Conservation (phyloP, 2,113 vertebrate genomes). For the Paralichthys olivaceus region DNA sequence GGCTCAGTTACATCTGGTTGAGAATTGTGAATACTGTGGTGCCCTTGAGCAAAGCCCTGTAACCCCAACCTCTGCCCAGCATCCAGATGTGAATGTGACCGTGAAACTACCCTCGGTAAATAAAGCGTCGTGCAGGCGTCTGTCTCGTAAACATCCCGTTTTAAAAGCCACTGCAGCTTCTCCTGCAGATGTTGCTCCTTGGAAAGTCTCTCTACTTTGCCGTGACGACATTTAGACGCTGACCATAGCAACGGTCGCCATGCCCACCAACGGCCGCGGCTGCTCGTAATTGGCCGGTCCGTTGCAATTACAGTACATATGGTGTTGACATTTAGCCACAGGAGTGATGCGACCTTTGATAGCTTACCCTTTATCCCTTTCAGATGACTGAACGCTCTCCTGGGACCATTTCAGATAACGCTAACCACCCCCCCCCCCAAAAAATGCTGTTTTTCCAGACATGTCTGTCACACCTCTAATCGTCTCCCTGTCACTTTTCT, state of each 20-base stretch:
- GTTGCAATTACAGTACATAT: constrained; percentile 33
- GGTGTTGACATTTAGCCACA: constrained; percentile 29
- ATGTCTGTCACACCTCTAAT: not conserved
- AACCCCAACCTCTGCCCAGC: too few relatives aligned
- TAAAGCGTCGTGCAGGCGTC: too few relatives aligned
- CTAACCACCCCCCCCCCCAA: too few relatives aligned
- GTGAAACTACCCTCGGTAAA: too few relatives aligned
- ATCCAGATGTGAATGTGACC: too few relatives aligned
- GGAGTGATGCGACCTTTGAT: constrained; percentile 11
- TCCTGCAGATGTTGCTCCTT: constrained; percentile 53
- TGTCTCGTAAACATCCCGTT: too few relatives aligned
- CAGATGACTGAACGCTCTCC: not conserved
- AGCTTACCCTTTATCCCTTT: not conserved
- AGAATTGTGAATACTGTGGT: too few relatives aligned
- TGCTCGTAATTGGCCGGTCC: constrained; percentile 43
- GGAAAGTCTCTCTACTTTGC: constrained; percentile 39
- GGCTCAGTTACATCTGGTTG: too few relatives aligned
- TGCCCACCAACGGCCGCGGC: constrained; percentile 44
- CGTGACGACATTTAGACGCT: constrained; percentile 47
- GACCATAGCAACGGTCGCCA: constrained; percentile 73
- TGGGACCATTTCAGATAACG: not conserved
- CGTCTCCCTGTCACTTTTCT: not conserved
- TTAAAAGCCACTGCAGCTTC: too few relatives aligned
- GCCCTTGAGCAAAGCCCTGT: too few relatives aligned
- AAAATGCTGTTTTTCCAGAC: not conserved